phyloP scores from a whole-genome alignment of 2,888 invertebrate genomes.

The Eupeodes latifasciatus region DNA sequence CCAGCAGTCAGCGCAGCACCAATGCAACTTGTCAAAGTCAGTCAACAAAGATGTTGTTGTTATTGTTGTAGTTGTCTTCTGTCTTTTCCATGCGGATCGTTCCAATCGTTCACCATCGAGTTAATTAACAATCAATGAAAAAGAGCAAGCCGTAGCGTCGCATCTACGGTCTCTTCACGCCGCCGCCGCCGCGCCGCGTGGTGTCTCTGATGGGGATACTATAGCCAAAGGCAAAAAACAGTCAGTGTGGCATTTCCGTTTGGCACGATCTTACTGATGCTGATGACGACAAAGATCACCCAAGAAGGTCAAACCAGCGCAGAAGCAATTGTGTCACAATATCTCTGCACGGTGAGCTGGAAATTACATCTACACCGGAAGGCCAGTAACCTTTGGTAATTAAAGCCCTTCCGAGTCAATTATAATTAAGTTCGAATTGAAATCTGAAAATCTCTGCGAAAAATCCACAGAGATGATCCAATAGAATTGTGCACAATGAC shows the following conservation, averaged over 20 bases:
- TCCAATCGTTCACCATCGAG: slow-evolving; percentile 58
- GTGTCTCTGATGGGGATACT: not conserved
- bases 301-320: slow-evolving; percentile 70
- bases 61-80: not conserved
- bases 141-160: slow-evolving; percentile 37
- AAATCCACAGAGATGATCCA: slow-evolving; percentile 63
- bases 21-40: slow-evolving; percentile 63
- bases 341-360: slow-evolving; percentile 37
- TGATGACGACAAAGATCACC: slow-evolving; percentile 57
- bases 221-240: slow-evolving; percentile 8
- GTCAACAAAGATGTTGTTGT: slow-evolving; percentile 33
- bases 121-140: slow-evolving; percentile 74
- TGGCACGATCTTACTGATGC: slow-evolving; percentile 61
- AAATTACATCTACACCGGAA: slow-evolving; percentile 56
- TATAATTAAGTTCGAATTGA: slow-evolving; percentile 62
- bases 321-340: slow-evolving; percentile 67
- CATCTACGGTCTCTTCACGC: not conserved
- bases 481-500: slow-evolving; percentile 62
- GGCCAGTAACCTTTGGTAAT: slow-evolving; percentile 68
- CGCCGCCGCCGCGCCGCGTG: not conserved
- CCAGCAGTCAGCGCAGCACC: slow-evolving; percentile 43
- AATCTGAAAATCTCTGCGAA: slow-evolving; percentile 56
- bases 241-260: slow-evolving; percentile 73
- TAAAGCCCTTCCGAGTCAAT: slow-evolving; percentile 64
- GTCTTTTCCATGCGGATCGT: slow-evolving; percentile 46